phyloP scores from a whole-genome alignment of 1,140 invertebrate genomes.

The Nasonia longicornis region DNA sequence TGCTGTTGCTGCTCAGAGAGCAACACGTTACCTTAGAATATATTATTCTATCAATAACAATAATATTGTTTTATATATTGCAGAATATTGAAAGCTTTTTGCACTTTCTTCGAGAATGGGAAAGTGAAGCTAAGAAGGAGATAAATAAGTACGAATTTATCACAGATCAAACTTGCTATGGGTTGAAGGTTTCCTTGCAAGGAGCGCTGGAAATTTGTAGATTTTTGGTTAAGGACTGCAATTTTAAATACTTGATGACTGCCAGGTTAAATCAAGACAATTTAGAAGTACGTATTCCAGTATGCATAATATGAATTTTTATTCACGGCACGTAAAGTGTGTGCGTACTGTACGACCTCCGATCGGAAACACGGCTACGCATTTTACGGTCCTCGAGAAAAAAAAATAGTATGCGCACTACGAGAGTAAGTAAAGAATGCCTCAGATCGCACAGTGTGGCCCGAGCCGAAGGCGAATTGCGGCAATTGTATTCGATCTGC shows the following conservation, averaged over 20 bases:
- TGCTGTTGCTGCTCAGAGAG: too few species aligned
- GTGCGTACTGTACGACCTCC: too few species aligned
- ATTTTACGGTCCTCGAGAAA: too few species aligned
- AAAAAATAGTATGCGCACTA: too few species aligned
- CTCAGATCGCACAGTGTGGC: too few species aligned
- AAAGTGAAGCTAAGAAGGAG: background rate
- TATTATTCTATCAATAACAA: background rate
- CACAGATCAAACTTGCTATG: conserved; percentile 8
- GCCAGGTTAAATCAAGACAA: conserved; percentile 30
- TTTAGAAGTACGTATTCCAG: conserved; percentile 32
- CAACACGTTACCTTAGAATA: too few species aligned
- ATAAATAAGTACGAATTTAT: background rate
- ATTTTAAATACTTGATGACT: background rate
- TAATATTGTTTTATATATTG: background rate
- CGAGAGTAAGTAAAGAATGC: too few species aligned
- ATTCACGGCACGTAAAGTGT: too few species aligned
- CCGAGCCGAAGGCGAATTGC: too few species aligned
- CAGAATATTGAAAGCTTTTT: conserved; percentile 6
- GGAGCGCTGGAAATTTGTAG: conserved; percentile 31
- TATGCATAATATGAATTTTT: too few species aligned
- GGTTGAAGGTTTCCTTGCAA: conserved; percentile 24
- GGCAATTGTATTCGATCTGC: too few species aligned
- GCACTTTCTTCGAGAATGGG: conserved; percentile 11
- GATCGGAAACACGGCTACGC: too few species aligned
- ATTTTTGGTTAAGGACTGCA: conserved; percentile 4